A percentile compares a stretch with the other conserved stretches of the same genome.
phyloP scores from a whole-genome alignment of 2,797 vertebrate genomes.

The Coluber constrictor region DNA sequence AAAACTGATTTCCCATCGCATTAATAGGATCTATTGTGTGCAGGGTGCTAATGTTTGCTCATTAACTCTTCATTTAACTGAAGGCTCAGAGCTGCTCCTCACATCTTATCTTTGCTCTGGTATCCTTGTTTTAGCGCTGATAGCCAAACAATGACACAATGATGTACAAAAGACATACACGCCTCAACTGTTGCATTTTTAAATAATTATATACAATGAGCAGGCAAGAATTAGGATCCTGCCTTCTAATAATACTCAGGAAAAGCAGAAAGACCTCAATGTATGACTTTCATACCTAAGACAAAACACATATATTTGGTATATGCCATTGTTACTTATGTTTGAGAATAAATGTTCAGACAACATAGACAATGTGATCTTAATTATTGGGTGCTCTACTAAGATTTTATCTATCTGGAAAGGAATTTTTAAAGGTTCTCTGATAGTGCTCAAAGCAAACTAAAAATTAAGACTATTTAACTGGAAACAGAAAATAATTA shows the following conservation, averaged over 20 bases:
- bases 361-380: neutral
- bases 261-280: neutral
- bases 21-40: conserved; percentile 25
- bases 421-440: neutral
- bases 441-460: neutral
- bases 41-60: conserved; percentile 7
- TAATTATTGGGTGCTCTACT: neutral
- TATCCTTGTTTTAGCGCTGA: neutral
- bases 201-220: neutral
- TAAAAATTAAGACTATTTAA: neutral
- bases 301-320: neutral
- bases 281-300: neutral
- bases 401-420: neutral
- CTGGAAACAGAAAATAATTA: neutral
- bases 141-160: neutral
- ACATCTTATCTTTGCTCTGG: neutral
- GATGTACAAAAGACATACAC: neutral
- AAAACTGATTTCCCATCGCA: conserved; percentile 2
- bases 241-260: neutral
- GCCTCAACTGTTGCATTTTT: neutral
- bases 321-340: neutral
- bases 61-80: conserved; percentile 18
- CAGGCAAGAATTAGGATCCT: neutral
- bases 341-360: neutral
- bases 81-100: conserved; percentile 1